Evolutionary conservation across 2,797 vertebrate species (phyloP).

Genomic region (Mastacembelus armatus): DNA sequence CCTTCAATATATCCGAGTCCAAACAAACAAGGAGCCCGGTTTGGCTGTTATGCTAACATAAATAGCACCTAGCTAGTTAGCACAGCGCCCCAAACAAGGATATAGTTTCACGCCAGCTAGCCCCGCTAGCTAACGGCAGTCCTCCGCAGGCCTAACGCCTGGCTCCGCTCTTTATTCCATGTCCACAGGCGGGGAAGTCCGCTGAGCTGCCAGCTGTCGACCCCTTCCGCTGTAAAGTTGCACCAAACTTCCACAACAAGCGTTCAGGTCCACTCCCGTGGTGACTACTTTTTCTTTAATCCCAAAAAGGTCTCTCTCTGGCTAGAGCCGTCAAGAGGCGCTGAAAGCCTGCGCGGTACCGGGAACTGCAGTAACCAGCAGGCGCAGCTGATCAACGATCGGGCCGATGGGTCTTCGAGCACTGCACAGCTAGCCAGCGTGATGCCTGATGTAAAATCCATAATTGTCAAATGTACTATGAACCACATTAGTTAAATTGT

Average conservation of each 20-base stretch:
- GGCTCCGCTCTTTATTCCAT: slow-evolving; percentile 74
- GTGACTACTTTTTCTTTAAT: slow-evolving; percentile 41
- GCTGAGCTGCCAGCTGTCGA: slow-evolving; percentile 1
- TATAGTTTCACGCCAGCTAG: slow-evolving; percentile 54
- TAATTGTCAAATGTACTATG: not conserved
- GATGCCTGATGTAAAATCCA: slow-evolving; percentile 72
- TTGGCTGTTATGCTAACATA: slow-evolving; percentile 70
- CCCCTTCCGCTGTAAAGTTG: slow-evolving; percentile 42
- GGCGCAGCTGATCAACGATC: slow-evolving; percentile 55
- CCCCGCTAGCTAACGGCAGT: slow-evolving; percentile 52
- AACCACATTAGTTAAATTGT: too few relatives aligned
- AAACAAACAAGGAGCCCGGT: slow-evolving; percentile 46
- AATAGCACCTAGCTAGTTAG: slow-evolving; percentile 70
- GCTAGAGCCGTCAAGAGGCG: slow-evolving; percentile 24
- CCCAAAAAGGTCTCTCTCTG: slow-evolving; percentile 49
- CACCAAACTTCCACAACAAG: slow-evolving; percentile 45
- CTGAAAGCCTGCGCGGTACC: slow-evolving; percentile 42
- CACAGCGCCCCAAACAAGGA: slow-evolving; percentile 64
- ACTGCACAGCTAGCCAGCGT: slow-evolving; percentile 79
- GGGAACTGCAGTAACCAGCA: slow-evolving; percentile 58
- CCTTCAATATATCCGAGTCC: slow-evolving; percentile 33
- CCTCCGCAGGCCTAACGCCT: slow-evolving; percentile 71
- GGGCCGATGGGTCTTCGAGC: slow-evolving; percentile 73
- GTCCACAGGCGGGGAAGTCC: slow-evolving; percentile 47
- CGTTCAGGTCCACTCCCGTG: slow-evolving; percentile 21